Conservation (phyloP, 2,888 invertebrate genomes). For the Eilema griseolum region DNA sequence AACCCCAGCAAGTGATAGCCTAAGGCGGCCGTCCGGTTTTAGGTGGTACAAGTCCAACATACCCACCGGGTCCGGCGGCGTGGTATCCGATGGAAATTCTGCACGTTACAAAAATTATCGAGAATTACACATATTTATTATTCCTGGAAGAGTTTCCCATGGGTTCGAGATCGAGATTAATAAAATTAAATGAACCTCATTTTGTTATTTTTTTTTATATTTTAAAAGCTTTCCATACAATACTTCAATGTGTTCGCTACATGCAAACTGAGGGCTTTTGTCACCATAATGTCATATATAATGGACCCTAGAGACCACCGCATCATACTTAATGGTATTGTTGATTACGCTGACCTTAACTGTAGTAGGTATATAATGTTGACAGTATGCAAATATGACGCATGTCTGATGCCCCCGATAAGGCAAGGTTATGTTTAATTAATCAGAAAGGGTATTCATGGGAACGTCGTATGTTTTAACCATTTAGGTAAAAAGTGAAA, state of each 20-base stretch:
- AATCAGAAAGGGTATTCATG: constrained; percentile 38
- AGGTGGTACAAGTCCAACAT: no score
- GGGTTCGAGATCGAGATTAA: no score
- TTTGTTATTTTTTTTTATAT: background rate
- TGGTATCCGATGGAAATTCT: no score
- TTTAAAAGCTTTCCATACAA: constrained; percentile 1
- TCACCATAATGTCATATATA: constrained; percentile 44
- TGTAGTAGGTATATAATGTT: constrained; percentile 37
- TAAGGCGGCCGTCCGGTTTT: no score
- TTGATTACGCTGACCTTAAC: constrained; percentile 51
- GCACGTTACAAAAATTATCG: no score
- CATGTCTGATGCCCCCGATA: constrained; percentile 45
- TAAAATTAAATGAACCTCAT: background rate
- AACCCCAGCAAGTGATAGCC: no score
- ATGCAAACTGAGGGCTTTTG: constrained; percentile 45
- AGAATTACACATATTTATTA: no score
- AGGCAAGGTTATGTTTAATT: constrained; percentile 48
- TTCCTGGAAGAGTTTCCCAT: no score
- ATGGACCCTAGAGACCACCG: constrained; percentile 45
- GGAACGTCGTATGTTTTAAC: constrained; percentile 15
- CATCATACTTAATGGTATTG: constrained; percentile 48
- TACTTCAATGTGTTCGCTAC: constrained; percentile 9
- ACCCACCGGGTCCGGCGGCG: no score
- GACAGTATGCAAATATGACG: constrained; percentile 55
- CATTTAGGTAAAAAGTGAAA: background rate